Percentiles rank a stretch among this genome's conserved stretches.
These are phyloP conservation scores for Anagyrus pseudococci DNA, from an alignment of 2,888 invertebrate genomes.

Conservation along the genomic window DNA sequence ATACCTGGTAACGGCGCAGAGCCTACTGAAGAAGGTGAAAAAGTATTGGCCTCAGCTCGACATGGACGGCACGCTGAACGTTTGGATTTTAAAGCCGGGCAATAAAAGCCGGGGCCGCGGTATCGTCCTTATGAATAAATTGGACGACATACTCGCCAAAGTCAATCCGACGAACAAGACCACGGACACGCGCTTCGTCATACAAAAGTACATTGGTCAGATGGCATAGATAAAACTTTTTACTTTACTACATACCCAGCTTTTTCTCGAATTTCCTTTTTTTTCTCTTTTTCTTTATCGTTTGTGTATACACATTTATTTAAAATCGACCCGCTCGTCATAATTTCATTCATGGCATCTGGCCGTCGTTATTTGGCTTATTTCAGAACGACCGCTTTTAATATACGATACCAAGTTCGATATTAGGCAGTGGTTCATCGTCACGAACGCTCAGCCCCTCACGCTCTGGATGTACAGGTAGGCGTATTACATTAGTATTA, in stretches of 20 bases:
- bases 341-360: too few relatives aligned
- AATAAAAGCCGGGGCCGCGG: constrained; percentile 92
- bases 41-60: constrained; percentile 83
- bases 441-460: constrained; percentile 78
- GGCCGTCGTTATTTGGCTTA: too few relatives aligned
- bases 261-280: neutral
- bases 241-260: too few relatives aligned
- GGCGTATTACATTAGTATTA: too few relatives aligned
- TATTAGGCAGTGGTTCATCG: constrained; percentile 87
- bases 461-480: constrained; percentile 78
- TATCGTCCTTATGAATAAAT: constrained; percentile 83
- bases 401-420: constrained; percentile 90
- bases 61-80: constrained; percentile 84
- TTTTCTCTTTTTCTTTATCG: neutral
- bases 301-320: too few relatives aligned
- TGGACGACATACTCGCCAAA: constrained; percentile 82
- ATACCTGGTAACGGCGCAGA: constrained; percentile 53
- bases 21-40: constrained; percentile 71
- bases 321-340: too few relatives aligned
- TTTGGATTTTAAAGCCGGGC: constrained; percentile 96
- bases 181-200: constrained; percentile 79
- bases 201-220: constrained; percentile 94
- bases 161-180: constrained; percentile 61
- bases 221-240: neutral
- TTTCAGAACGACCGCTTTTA: constrained; percentile 75